Evolutionary conservation across 2,113 vertebrate genomes (phyloP), one percentile per base, ranked within the genome.

Genomic region (Elanus axillaris): DNA sequence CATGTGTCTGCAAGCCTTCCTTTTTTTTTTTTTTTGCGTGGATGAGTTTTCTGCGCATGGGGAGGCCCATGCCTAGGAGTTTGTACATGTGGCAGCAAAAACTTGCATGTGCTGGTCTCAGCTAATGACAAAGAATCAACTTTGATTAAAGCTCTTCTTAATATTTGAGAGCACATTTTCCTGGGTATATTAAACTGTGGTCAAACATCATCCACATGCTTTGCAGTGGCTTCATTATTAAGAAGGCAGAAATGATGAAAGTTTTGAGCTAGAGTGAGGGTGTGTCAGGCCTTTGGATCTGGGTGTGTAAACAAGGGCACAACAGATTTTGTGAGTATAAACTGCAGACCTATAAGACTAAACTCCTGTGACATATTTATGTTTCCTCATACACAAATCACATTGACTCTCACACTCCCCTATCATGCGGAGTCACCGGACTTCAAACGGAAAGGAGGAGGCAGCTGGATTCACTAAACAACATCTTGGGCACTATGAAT

Each of bases 301-400:
- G 90, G 79, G 96, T 95, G 95, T 93, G 95, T 98, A 98, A 98
- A 98, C 97, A 98, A 97, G 96, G 92, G 93, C 89, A 96, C 96
- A 98, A 97, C 96, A 97, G 97, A 96, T 96, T 96, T 94, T 97
- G 88, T 0, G 66, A 97, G 95, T 97, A 97, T 98, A 98, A 98
- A 97, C 97, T 97, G 94, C 93, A 96, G 97, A 94, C 86, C 95
- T 94, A 94, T 97, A 96, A 97, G 97, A 97, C 96, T 98, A 98
- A 98, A 97, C 97, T 97, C 93, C 92, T 96, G 96, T 97, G 97
- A 97, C 97, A 98, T 98, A 97, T 98, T 98, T 98, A 98, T 97
- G 97, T 98, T 97, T 96, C 96, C 82, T 90, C 95, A 90, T 97
- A 97, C 97, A 98, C 97, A 98, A 98, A 97, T 98, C 96, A 97